These are phyloP conservation scores for crab-eating macaque (Macaca fascicularis) DNA, from an alignment of 2,113 vertebrate genomes.

Conservation along the genomic window T2T-MFA8v1.1 NC_088376.1:99788001-99788500, in stretches of 20 bases:
- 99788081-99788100: background rate
- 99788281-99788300: background rate
- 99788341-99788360: background rate
- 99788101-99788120: background rate
- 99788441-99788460: constrained; percentile 46
- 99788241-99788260: background rate
- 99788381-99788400: constrained; percentile 43
- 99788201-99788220: background rate
- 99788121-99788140: background rate
- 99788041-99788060: background rate
- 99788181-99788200: constrained; percentile 12
- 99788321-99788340: background rate
- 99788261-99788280: background rate
- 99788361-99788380: background rate
- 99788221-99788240: background rate
- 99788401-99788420: constrained; percentile 41
- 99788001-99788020: background rate
- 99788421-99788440: constrained; percentile 45
- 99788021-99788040: background rate
- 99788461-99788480: constrained; percentile 54
- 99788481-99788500: constrained; percentile 65
- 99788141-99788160: background rate
- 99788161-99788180: background rate
- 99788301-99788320: background rate
- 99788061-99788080: background rate